phyloP scores from a whole-genome alignment of 2,113 vertebrate genomes.

The Brienomyrus longianalis region DNA sequence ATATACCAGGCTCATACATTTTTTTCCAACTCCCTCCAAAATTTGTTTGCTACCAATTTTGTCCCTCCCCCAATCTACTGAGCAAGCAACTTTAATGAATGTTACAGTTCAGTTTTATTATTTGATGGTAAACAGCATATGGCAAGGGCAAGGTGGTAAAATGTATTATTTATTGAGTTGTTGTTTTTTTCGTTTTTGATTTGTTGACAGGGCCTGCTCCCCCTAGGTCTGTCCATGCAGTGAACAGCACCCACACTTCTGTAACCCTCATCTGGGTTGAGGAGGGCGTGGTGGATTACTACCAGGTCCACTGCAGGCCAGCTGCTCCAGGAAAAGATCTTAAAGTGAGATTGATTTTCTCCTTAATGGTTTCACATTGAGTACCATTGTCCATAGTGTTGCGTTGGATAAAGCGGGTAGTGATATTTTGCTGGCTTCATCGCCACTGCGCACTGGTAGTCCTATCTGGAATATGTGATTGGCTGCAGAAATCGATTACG shows the following conservation, averaged over 20 bases:
- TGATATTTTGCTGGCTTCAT: not conserved
- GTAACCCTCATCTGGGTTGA: conserved; percentile 91
- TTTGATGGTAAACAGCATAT: not conserved
- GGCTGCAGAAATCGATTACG: not conserved
- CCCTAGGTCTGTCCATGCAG: conserved; percentile 77
- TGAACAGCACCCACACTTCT: conserved; percentile 82
- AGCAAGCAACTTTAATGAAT: not conserved
- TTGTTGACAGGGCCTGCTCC: conserved; percentile 77
- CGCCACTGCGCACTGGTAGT: not conserved
- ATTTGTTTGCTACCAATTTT: not conserved
- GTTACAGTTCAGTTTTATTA: not conserved
- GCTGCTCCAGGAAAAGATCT: conserved; percentile 49
- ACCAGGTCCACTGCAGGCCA: conserved; percentile 75
- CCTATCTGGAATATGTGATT: not conserved
- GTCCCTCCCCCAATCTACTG: not conserved
- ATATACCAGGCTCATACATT: not conserved
- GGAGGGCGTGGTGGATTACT: conserved; percentile 88
- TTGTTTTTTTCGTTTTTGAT: not conserved
- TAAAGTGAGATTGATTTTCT: conserved; percentile 56
- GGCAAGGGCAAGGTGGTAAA: not conserved
- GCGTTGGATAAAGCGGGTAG: not conserved
- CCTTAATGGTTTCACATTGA: not conserved
- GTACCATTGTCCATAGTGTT: not conserved
- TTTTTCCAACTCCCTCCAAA: not conserved
- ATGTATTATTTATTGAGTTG: not conserved